Conservation (phyloP, 2,888 invertebrate species). For the Nysson spinosus region DNA sequence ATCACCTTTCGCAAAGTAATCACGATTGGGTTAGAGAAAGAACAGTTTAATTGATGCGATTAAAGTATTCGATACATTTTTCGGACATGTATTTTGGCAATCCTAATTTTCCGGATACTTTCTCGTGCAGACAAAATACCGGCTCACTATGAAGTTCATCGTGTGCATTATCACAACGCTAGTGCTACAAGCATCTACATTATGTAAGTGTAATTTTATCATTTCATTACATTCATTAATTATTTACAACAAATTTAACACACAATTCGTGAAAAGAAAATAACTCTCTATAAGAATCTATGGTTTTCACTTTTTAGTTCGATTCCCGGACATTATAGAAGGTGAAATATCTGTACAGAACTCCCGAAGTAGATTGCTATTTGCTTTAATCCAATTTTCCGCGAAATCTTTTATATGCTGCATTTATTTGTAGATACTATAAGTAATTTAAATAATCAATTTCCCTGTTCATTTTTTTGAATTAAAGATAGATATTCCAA, state of each 20-base stretch:
- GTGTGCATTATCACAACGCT: conserved; percentile 64
- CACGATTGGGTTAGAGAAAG: no score
- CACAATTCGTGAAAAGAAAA: no score
- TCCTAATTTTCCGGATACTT: neutral
- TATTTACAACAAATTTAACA: no score
- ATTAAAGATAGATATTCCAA: no score
- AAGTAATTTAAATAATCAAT: no score
- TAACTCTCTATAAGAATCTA: conserved; percentile 41
- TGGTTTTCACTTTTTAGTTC: conserved; percentile 66
- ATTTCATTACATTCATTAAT: no score
- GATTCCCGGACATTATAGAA: conserved; percentile 64
- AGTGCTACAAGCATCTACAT: conserved; percentile 65
- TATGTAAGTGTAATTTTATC: conserved; percentile 66
- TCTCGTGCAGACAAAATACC: conserved; percentile 20
- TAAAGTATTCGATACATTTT: neutral
- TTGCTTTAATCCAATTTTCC: conserved; percentile 15
- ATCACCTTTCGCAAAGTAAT: no score
- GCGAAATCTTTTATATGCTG: neutral
- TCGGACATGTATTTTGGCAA: neutral
- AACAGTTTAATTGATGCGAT: no score
- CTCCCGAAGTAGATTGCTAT: conserved; percentile 42
- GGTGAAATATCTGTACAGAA: conserved; percentile 59
- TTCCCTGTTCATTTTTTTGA: no score
- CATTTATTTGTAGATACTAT: no score
- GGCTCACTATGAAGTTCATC: conserved; percentile 64